Evolutionary conservation across 2,797 vertebrate species (phyloP).

Genomic region (Sebastes minor): DNA sequence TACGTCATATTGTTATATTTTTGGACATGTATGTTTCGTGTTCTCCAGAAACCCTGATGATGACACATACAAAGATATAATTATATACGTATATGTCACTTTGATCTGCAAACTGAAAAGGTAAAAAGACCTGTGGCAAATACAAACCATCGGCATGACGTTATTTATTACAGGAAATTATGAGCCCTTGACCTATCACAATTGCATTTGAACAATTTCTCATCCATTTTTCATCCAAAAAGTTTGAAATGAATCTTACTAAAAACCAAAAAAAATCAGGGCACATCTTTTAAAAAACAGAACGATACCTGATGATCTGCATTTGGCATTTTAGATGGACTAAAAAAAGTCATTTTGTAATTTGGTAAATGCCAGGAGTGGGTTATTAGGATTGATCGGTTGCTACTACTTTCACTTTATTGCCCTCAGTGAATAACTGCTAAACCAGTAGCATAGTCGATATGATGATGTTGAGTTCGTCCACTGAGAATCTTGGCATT

Average conservation of each 20-base stretch:
- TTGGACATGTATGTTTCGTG: constrained; percentile 67
- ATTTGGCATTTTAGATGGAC: constrained; percentile 67
- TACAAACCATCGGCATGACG: constrained; percentile 67
- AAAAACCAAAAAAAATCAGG: constrained; percentile 43
- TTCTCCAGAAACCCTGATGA: constrained; percentile 74
- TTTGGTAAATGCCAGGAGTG: constrained; percentile 59
- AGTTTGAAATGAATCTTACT: constrained; percentile 14
- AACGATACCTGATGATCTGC: constrained; percentile 66
- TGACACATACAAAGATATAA: constrained; percentile 75
- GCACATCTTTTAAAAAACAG: constrained; percentile 35
- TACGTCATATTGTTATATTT: constrained; percentile 70
- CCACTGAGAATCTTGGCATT: constrained; percentile 73
- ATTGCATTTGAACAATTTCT: constrained; percentile 72
- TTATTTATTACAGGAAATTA: constrained; percentile 70
- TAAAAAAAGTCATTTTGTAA: constrained; percentile 39
- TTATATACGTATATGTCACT: constrained; percentile 66
- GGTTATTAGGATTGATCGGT: constrained; percentile 48
- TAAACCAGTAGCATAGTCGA: constrained; percentile 57
- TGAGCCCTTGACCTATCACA: constrained; percentile 82
- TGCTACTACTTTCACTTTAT: constrained; percentile 72
- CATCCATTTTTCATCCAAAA: constrained; percentile 46
- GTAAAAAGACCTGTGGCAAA: constrained; percentile 68
- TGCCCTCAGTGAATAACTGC: constrained; percentile 72
- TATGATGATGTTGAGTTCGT: constrained; percentile 51
- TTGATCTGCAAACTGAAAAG: constrained; percentile 55